Base-by-base conservation (phyloP, 2,888 invertebrate genomes). In the Plagiodera versicolora region DNA sequence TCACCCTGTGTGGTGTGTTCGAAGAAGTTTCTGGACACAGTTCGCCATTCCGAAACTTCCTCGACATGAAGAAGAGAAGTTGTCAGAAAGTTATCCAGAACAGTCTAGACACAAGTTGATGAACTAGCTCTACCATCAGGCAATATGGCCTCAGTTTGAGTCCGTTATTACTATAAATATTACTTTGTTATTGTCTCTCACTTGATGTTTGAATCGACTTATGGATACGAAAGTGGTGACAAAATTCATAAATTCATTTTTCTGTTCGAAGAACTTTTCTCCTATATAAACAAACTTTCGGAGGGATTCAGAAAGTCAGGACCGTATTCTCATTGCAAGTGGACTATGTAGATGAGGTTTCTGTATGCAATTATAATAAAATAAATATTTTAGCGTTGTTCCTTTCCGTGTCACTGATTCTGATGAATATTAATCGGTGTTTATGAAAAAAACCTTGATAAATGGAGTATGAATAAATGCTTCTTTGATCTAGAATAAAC, bases 121-220 rank as follows among this genome's bases (percentile, higher is more conserved):
- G 65, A 65, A 32, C 10, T 32, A 63, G 53, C 58, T 59, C 61
- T 67, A 66, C n/a, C 68, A 68, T 67, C 70, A 69, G n/a, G 66
- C 62, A 63, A 66, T 70, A 72, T 70, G 70, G 70, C 70, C 66
- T 66, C 69, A 5, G 72, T 65, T 71, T 72, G 66, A 61, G 61
- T 67, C 71, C 71, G 70, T 74, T 74, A 74, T 67, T 70, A 65
- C 66, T 63, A 69, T 70, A 68, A 72, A 74, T 75, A 75, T 74
- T 72, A 72, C 73, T 70, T 69, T 74, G 74, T 75, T 75, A 74
- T 75, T 74, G 73, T 72, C 71, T 69, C 46, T 46, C 2, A 14
- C 39, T 39, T 14, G 11, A 39, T 39, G 39, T 14, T 39, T 39
- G 11, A 39, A 39, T 39, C 39, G 39, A 39, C 39, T 39, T n/a